These are phyloP conservation scores for Caligus rogercresseyi DNA, from an alignment of 1,140 invertebrate species.

Conservation along the genomic window DNA sequence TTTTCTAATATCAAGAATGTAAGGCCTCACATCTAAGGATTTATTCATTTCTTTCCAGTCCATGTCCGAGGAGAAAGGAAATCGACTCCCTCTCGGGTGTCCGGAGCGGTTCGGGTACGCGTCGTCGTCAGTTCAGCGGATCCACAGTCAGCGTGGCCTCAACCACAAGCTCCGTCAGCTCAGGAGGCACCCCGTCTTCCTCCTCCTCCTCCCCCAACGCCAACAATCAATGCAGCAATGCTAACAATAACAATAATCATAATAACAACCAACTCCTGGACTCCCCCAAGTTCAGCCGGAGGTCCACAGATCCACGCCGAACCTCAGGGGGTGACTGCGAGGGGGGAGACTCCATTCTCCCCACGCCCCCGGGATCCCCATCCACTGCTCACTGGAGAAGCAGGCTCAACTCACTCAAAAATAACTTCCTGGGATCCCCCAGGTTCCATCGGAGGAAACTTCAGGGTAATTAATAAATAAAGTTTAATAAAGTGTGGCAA, in stretches of 20 bases:
- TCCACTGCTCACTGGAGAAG: slow-evolving; percentile 71
- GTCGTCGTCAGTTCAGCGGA: not conserved
- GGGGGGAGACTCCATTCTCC: slow-evolving; percentile 23
- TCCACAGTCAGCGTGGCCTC: not conserved
- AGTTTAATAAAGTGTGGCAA: too few relatives aligned
- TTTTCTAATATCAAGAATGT: too few relatives aligned
- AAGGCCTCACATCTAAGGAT: too few relatives aligned
- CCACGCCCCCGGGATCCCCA: slow-evolving; percentile 60
- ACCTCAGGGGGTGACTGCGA: not conserved
- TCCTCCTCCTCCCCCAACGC: not conserved
- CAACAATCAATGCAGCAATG: not conserved
- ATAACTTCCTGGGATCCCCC: slow-evolving; percentile 95
- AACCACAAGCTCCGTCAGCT: not conserved
- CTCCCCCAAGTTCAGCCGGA: not conserved
- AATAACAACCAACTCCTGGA: not conserved
- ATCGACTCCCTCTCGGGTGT: not conserved
- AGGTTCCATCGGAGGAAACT: slow-evolving; percentile 92
- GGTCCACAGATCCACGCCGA: not conserved
- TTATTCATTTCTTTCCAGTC: too few relatives aligned
- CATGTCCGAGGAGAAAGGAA: slow-evolving; percentile 17
- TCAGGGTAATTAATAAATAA: too few relatives aligned
- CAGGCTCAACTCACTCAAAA: slow-evolving; percentile 88
- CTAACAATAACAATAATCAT: not conserved
- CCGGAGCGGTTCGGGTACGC: not conserved
- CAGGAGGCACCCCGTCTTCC: not conserved